These are phyloP conservation scores for Anthophora plumipes DNA, from an alignment of 2,888 invertebrate genomes.

Conservation along the genomic window DNA sequence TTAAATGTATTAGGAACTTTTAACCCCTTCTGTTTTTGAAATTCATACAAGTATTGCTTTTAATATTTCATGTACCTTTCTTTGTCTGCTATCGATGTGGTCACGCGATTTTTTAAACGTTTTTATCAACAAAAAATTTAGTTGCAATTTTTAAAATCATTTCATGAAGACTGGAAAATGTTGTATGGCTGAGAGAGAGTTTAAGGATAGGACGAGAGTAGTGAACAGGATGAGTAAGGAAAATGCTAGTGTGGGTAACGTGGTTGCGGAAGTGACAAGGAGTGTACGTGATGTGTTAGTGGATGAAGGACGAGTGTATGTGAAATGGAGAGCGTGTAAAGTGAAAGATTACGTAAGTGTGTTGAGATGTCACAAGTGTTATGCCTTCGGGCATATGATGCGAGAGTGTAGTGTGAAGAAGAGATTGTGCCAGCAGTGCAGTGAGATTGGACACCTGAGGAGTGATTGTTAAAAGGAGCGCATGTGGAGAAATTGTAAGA, in stretches of 20 bases:
- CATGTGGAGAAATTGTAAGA: conserved; percentile 8
- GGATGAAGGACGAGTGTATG: conserved; percentile 18
- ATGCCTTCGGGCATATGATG: conserved; percentile 27
- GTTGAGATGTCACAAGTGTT: neutral
- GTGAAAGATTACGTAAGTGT: conserved; percentile 9
- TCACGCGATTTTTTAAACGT: too few relatives aligned
- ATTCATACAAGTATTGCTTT: too few relatives aligned
- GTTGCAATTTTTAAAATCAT: too few relatives aligned
- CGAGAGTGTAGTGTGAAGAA: neutral
- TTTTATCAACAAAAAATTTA: too few relatives aligned
- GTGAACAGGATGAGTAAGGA: conserved; percentile 1
- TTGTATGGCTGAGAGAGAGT: neutral
- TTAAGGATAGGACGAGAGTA: neutral
- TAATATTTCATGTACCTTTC: too few relatives aligned
- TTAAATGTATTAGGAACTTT: too few relatives aligned
- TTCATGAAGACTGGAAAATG: neutral
- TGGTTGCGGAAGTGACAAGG: conserved; percentile 2
- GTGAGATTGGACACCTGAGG: neutral
- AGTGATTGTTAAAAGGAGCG: neutral
- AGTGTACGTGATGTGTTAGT: neutral
- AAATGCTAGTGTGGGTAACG: neutral
- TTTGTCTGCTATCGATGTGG: too few relatives aligned
- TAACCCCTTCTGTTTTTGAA: too few relatives aligned
- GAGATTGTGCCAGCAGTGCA: neutral
- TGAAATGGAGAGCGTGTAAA: conserved; percentile 4